A percentile compares a stretch with the other conserved stretches of the same genome.
These are phyloP conservation scores for Panthera leo DNA, from an alignment of 2,113 vertebrate genomes.

Conservation along the genomic window DNA sequence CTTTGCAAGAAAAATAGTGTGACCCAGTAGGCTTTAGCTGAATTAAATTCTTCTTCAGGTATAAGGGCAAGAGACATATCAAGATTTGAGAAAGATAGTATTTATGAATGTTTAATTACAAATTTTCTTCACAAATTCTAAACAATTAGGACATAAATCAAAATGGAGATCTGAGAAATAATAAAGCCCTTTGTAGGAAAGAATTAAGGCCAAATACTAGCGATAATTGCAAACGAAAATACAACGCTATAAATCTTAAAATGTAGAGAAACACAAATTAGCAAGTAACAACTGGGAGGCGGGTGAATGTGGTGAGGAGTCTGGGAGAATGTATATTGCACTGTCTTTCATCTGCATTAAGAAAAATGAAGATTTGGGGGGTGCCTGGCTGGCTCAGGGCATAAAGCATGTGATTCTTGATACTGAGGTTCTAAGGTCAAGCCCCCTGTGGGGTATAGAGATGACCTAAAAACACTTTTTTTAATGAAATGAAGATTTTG, in stretches of 20 bases:
- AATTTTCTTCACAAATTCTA: background rate
- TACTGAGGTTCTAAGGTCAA: background rate
- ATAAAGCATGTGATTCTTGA: background rate
- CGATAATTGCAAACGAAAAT: background rate
- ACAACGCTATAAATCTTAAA: background rate
- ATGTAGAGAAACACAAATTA: background rate
- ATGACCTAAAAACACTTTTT: background rate
- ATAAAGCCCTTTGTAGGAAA: background rate
- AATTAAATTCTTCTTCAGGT: background rate
- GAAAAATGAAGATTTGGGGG: background rate
- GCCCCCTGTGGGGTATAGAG: background rate
- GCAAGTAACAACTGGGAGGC: background rate
- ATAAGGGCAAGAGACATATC: background rate
- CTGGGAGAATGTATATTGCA: background rate
- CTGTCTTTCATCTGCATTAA: background rate
- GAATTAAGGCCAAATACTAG: background rate
- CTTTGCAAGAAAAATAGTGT: background rate
- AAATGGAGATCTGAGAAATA: background rate
- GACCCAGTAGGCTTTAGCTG: background rate
- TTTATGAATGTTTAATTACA: background rate
- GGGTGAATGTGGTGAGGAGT: background rate
- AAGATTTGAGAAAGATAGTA: background rate
- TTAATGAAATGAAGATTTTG: background rate
- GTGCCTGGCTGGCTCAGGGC: background rate
- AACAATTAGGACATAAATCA: constrained; percentile 8